A percentile compares a stretch with the other conserved stretches of the same genome.
These are phyloP conservation scores for Eumaeus atala DNA, from an alignment of 1,140 invertebrate genomes.

Conservation along the genomic window DNA sequence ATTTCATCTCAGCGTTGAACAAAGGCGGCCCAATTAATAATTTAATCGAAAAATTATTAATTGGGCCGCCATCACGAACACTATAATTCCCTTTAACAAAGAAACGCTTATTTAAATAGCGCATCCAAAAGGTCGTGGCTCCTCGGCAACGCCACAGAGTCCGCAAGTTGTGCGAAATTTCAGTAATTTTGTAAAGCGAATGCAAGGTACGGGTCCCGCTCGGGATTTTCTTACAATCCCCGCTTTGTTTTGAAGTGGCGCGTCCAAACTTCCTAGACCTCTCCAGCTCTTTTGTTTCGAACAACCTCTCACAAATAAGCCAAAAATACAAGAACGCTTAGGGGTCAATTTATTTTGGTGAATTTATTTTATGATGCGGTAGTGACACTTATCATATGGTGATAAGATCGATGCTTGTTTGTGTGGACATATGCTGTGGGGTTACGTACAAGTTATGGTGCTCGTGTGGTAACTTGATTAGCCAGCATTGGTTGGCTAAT, in stretches of 20 bases:
- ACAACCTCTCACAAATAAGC: not conserved
- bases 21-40: no score
- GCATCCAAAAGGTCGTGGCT: constrained; percentile 30
- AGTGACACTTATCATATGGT: no score
- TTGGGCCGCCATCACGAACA: no score
- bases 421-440: no score
- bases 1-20: no score
- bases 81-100: no score
- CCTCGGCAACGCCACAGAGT: constrained; percentile 32
- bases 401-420: no score
- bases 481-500: no score
- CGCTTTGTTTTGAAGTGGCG: constrained; percentile 56
- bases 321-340: constrained; percentile 21
- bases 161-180: constrained; percentile 69
- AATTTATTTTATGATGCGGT: no score
- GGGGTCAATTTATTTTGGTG: constrained; percentile 33
- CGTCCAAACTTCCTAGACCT: constrained; percentile 35
- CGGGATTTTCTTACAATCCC: constrained; percentile 64
- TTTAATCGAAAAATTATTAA: no score
- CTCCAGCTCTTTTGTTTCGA: not conserved
- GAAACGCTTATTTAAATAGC: constrained; percentile 8
- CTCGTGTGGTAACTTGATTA: no score
- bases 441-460: no score
- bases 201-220: constrained; percentile 59
- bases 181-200: constrained; percentile 71